Evolutionary conservation across 2,888 invertebrate species (phyloP).

Genomic region (Drosophila kanekoi): DNA sequence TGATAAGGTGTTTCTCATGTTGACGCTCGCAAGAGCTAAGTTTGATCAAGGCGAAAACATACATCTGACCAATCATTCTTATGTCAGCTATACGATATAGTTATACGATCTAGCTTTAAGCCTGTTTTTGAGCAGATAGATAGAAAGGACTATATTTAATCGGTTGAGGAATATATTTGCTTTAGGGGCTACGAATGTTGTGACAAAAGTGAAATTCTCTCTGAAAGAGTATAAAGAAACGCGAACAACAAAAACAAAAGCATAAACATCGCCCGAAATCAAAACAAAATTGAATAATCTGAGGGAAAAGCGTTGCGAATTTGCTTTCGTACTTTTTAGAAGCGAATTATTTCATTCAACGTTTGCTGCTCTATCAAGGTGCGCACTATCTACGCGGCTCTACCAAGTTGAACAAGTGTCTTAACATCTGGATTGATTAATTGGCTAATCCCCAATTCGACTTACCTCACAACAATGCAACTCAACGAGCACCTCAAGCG

Average conservation of each 20-base stretch:
- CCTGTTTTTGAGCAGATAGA: no score
- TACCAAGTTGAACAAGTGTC: not conserved
- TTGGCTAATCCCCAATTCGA: not conserved
- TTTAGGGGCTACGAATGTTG: not conserved
- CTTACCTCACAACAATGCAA: constrained; percentile 52
- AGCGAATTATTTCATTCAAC: constrained; percentile 65
- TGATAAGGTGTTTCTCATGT: no score
- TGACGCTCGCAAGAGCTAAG: no score
- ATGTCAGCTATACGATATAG: no score
- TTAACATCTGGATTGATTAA: not conserved
- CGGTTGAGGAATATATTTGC: not conserved
- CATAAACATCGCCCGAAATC: constrained; percentile 55
- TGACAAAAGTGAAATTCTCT: not conserved
- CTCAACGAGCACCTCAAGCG: constrained; percentile 63
- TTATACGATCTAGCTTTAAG: no score
- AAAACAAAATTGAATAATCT: constrained; percentile 76
- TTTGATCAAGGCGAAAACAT: no score
- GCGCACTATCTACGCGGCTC: constrained; percentile 26
- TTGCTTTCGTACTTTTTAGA: constrained; percentile 60
- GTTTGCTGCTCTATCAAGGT: constrained; percentile 61
- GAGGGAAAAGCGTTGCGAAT: constrained; percentile 68
- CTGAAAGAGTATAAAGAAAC: constrained; percentile 2
- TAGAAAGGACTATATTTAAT: not conserved
- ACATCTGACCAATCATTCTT: no score
- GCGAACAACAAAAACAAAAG: constrained; percentile 30